A percentile compares a stretch with the other conserved stretches of the same genome.
Conservation (phyloP, 2,888 invertebrate genomes). For the Acleris literana region DNA sequence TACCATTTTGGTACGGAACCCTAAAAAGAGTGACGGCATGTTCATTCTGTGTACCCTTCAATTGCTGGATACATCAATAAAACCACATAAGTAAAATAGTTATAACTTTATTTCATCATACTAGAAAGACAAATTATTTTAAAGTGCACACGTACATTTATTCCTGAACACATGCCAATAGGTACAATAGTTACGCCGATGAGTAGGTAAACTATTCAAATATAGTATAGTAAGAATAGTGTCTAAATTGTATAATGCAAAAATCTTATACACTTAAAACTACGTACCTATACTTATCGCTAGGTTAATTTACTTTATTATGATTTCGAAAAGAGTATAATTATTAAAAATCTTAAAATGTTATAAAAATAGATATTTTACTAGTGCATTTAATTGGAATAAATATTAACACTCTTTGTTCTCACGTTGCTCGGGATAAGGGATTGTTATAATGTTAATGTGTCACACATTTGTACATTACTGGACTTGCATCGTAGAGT, state of each 20-base stretch:
- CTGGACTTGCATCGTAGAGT: too few relatives aligned
- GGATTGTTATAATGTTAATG: too few relatives aligned
- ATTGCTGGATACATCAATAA: neutral
- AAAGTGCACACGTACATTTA: slow-evolving; percentile 16
- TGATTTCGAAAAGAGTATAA: slow-evolving; percentile 8
- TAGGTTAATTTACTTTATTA: slow-evolving; percentile 10
- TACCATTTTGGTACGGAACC: too few relatives aligned
- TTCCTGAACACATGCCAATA: slow-evolving; percentile 26
- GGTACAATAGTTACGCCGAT: slow-evolving; percentile 23
- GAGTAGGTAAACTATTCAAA: slow-evolving; percentile 6
- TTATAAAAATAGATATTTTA: slow-evolving; percentile 32
- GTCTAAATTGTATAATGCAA: slow-evolving; percentile 19
- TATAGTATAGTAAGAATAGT: neutral
- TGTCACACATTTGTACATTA: too few relatives aligned
- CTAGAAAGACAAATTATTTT: slow-evolving; percentile 10
- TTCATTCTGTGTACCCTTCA: too few relatives aligned
- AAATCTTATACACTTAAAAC: slow-evolving; percentile 16
- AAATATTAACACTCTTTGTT: slow-evolving; percentile 3
- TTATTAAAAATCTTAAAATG: slow-evolving; percentile 11
- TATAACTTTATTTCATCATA: slow-evolving; percentile 9
- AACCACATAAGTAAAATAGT: slow-evolving; percentile 13
- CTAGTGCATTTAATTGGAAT: slow-evolving; percentile 17
- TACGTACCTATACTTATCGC: slow-evolving; percentile 5
- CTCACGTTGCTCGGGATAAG: too few relatives aligned
- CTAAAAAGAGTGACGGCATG: too few relatives aligned